Base-by-base conservation (phyloP, 2,888 invertebrate species). In the Temnothorax unifasciatus region DNA sequence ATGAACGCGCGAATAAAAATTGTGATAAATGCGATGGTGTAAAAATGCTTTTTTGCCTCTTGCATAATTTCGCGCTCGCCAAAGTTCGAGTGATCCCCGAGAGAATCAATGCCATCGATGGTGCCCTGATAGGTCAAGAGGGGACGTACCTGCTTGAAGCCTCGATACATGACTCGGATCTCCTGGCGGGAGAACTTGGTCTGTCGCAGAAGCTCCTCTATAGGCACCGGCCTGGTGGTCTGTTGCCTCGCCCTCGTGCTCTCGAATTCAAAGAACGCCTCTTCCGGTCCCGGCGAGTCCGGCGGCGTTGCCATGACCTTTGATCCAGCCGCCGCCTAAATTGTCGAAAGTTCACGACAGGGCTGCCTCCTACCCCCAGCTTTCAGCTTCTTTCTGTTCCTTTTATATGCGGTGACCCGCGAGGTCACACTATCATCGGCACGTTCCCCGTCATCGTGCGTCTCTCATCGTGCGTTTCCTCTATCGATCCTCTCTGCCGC, bases 111-210 rank as follows among this genome's bases (percentile, higher is more conserved):
- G 29, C 3, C 29, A 29, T 29, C 29, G 38, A 76, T 41, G 21
- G 6, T 13, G 50, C 3, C 52, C 64, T 18, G 52, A 64, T 50
- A 50, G 63, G 61, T 75, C 63, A 50, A 54, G 52, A 29, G 18
- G 59, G 13, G 1, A 85, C 87, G 96, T 91, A 98, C 98, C 97
- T 98, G 98, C 96, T 99, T 99, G 95, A 99, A 99, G 90, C 99
- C 99, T 93, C 99, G 96, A 95, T 99, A 99, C 98, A 99, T 99
- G 93, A 99, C 98, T 92, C 99, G 97, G 90, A 99, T 98, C 95
- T 99, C 99, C 95, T 98, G 98, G 93, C 98, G 97, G 73, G 98
- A 98, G 96, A 99, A 99, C 95, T 99, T 99, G 82, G 99, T 99
- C 95, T 98, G 98, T 91, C 98, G 96, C 95, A 98, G 98, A 85